phyloP scores from a whole-genome alignment of 2,888 invertebrate genomes.

The Oscheius sp. region DNA sequence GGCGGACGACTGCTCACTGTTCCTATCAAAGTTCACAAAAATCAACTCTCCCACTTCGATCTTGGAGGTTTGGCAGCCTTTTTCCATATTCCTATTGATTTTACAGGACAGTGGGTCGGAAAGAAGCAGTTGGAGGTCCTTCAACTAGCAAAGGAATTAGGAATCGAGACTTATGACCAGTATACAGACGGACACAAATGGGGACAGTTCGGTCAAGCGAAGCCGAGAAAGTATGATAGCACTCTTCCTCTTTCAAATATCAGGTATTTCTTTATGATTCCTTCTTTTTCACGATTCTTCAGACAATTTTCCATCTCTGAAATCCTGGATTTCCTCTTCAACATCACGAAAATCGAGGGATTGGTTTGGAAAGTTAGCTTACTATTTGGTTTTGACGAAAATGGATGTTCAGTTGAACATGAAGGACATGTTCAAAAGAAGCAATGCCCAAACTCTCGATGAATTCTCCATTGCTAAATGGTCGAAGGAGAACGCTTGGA shows the following conservation, averaged over 20 bases:
- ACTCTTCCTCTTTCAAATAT: conserved; percentile 37
- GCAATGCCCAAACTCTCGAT: conserved; percentile 39
- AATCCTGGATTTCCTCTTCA: conserved; percentile 19
- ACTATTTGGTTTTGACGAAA: not conserved
- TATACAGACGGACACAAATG: conserved; percentile 65
- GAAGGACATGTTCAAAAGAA: conserved; percentile 37
- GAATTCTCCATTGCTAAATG: conserved; percentile 44
- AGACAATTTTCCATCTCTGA: conserved; percentile 25
- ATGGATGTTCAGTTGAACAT: conserved; percentile 31
- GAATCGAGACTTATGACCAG: conserved; percentile 70
- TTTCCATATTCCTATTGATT: not conserved
- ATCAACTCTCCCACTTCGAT: conserved; percentile 49
- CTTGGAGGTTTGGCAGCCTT: conserved; percentile 54
- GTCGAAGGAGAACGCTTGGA: conserved; percentile 44
- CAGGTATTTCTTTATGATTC: not conserved
- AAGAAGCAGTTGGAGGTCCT: conserved; percentile 74
- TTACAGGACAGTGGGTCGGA: conserved; percentile 74
- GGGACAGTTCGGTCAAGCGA: conserved; percentile 59
- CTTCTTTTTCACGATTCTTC: not conserved
- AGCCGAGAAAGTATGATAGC: conserved; percentile 40
- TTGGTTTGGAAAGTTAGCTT: conserved; percentile 11
- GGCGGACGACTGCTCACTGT: conserved; percentile 74
- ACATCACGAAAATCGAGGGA: conserved; percentile 23
- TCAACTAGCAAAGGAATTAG: conserved; percentile 73
- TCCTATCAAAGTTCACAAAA: conserved; percentile 46